Evolutionary conservation across 2,888 invertebrate genomes (phyloP).

Genomic region (Orchesella flavescens): DNA sequence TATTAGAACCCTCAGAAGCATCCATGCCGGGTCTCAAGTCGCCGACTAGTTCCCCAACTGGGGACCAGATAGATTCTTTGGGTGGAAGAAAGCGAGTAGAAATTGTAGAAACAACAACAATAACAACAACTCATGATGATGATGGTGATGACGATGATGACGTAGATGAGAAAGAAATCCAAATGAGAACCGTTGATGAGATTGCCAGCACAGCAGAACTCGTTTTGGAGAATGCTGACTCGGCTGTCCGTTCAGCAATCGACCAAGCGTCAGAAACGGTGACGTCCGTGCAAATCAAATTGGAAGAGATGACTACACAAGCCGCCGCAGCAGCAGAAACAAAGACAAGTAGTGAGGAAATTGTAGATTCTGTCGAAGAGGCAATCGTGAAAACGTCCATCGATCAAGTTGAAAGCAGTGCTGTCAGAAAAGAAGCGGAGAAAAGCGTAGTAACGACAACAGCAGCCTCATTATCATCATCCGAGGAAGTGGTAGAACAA

Average conservation of each 20-base stretch:
- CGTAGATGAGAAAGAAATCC: background rate
- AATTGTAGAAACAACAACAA: conserved; percentile 7
- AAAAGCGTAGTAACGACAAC: conserved; percentile 9
- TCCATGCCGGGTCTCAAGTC: conserved; percentile 39
- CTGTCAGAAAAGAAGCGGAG: background rate
- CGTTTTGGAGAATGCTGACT: conserved; percentile 56
- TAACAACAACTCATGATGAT: too few species aligned
- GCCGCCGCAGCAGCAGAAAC: background rate
- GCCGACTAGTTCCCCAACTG: conserved; percentile 33
- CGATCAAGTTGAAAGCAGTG: conserved; percentile 18
- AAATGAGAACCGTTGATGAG: conserved; percentile 15
- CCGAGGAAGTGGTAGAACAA: conserved; percentile 42
- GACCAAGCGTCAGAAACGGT: conserved; percentile 59
- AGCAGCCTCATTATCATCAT: background rate
- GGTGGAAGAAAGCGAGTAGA: background rate
- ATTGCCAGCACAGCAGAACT: conserved; percentile 36
- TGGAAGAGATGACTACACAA: conserved; percentile 19
- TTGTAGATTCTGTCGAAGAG: background rate
- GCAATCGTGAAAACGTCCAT: background rate
- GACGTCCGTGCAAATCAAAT: conserved; percentile 49
- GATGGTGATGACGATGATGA: background rate
- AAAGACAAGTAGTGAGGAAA: background rate
- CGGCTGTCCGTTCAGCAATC: conserved; percentile 53
- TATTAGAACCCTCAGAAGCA: conserved; percentile 9
- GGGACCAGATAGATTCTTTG: background rate